Evolutionary conservation across 2,113 vertebrate species (phyloP).

Genomic region (Boulengeromyrus knoepffleri): DNA sequence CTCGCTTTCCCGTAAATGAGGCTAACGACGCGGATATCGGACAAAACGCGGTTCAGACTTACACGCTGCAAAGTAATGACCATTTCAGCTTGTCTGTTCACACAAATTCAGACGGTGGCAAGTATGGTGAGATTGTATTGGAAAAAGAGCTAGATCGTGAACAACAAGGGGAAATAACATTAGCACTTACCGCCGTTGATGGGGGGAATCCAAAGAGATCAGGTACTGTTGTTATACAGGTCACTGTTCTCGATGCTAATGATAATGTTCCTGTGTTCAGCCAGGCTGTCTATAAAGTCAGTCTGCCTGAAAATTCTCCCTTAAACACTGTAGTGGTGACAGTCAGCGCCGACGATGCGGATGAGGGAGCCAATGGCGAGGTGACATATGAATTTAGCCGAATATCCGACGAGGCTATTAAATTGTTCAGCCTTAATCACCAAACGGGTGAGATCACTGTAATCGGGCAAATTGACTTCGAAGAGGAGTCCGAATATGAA

Average conservation of each 20-base stretch:
- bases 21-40: slow-evolving; percentile 63
- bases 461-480: slow-evolving; percentile 49
- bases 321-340: slow-evolving; percentile 27
- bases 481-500: slow-evolving; percentile 45
- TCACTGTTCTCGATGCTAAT: slow-evolving; percentile 51
- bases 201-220: slow-evolving; percentile 47
- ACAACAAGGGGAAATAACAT: slow-evolving; percentile 20
- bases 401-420: slow-evolving; percentile 39
- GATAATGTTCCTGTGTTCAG: slow-evolving; percentile 49
- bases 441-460: slow-evolving; percentile 50
- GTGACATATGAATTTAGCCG: slow-evolving; percentile 50
- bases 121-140: slow-evolving; percentile 49
- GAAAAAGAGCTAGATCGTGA: slow-evolving; percentile 53
- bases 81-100: slow-evolving; percentile 50
- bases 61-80: slow-evolving; percentile 48
- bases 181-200: slow-evolving; percentile 44
- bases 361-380: slow-evolving; percentile 53
- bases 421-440: slow-evolving; percentile 44
- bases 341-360: slow-evolving; percentile 53
- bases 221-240: slow-evolving; percentile 41
- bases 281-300: slow-evolving; percentile 24
- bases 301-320: slow-evolving; percentile 24
- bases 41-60: slow-evolving; percentile 54
- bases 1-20: slow-evolving; percentile 47
- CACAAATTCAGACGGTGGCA: slow-evolving; percentile 34